Evolutionary conservation across 2,797 vertebrate genomes (phyloP), one percentile per base, ranked within the genome.

Genomic region (Sebastes minor): DNA sequence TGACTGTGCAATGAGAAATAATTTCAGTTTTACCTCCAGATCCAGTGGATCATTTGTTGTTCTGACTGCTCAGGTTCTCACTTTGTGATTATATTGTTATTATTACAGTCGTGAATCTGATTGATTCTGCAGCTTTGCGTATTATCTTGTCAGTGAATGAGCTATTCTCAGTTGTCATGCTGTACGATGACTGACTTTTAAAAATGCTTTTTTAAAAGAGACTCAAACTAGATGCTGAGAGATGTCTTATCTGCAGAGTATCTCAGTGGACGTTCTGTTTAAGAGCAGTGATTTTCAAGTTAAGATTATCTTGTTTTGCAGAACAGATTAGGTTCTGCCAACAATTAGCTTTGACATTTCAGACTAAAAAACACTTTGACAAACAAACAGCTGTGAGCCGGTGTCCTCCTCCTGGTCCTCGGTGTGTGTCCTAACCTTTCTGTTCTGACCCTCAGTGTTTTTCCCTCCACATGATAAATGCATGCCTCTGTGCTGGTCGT

Each of bases 401-500:
- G 38, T 65, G 53, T 82, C 80, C 33, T 59, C 46, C 46, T 49
- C 35, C 35, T 35, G 46, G 16, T 49, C 18, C 33, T 80, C 30
- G 1, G 10, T 66, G 61, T 70, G 63, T 63, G 38, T 66, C 67
- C 68, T 90, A 86, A 91, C 80, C 67, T 78, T 46, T 65, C 18
- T 55, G 23, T 70, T 74, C 57, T 62, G 18, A 38, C 25, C 2
- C 2, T 80, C 57, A 42, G n/a, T 69, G 55, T 79, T 74, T 71
- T 62, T 60, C 28, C 25, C 60, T 67, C 53, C 38, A 62, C 2
- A 16, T 84, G 65, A 56, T 53, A 81, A 32, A 53, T 87, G 90
- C 90, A 93, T 92, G 92, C 71, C 5, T 71, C 49, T 81, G 12
- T 28, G 27, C 68, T 76, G 80, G 64, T 84, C 33, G 75, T 85